Conservation (phyloP, 2,113 vertebrate species). For the Rissa tridactyla region DNA sequence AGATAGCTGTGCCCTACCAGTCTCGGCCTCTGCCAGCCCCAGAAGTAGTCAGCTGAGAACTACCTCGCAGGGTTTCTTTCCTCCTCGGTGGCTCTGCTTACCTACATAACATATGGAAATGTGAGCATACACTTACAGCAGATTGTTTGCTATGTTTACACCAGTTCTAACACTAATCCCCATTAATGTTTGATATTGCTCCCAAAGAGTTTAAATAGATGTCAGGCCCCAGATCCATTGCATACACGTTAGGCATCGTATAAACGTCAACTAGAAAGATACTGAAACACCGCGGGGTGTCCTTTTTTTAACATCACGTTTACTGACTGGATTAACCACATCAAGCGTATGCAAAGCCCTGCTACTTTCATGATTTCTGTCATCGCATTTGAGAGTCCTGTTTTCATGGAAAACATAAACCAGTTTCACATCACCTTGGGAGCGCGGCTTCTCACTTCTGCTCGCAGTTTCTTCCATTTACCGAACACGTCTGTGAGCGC, state of each 20-base stretch:
- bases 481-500: background rate
- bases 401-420: constrained; percentile 4
- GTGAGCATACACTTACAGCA: constrained; percentile 69
- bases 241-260: constrained; percentile 6
- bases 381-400: background rate
- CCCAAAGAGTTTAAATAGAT: constrained; percentile 73
- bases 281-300: background rate
- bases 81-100: constrained; percentile 71
- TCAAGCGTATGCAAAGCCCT: constrained; percentile 6
- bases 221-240: constrained; percentile 70
- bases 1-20: constrained; percentile 15
- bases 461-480: background rate
- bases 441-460: background rate
- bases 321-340: constrained; percentile 39
- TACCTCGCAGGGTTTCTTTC: constrained; percentile 24
- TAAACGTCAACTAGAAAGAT: constrained; percentile 3
- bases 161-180: constrained; percentile 79
- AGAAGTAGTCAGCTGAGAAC: constrained; percentile 45
- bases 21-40: constrained; percentile 23
- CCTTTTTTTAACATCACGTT: background rate
- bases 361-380: background rate
- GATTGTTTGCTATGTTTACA: constrained; percentile 78
- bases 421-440: background rate
- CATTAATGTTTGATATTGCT: constrained; percentile 82
- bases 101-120: constrained; percentile 75